These are phyloP conservation scores for Cariama cristata DNA, from an alignment of 2,113 vertebrate genomes.

Conservation along the genomic window DNA sequence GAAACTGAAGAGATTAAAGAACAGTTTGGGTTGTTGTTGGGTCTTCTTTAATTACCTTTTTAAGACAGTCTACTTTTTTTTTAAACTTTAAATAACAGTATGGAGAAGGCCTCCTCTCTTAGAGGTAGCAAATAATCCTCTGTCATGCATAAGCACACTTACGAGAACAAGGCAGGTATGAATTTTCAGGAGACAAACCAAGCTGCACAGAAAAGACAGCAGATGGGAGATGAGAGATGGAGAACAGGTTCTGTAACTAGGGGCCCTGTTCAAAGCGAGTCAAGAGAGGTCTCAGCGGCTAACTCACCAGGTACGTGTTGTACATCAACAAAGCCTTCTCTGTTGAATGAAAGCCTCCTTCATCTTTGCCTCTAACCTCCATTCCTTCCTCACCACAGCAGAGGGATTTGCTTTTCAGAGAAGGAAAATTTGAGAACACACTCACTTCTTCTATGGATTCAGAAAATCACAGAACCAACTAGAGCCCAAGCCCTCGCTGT, in stretches of 20 bases:
- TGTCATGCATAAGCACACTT: neutral
- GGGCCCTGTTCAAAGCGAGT: conserved; percentile 53
- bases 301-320: conserved; percentile 31
- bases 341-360: conserved; percentile 62
- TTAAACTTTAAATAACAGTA: conserved; percentile 54
- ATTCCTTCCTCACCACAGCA: conserved; percentile 60
- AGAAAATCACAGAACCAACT: conserved; percentile 28
- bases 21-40: conserved; percentile 52
- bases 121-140: neutral
- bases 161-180: neutral
- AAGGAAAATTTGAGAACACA: conserved; percentile 41
- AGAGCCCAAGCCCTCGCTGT: neutral
- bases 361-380: conserved; percentile 52
- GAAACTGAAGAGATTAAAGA: conserved; percentile 63
- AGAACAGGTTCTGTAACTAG: conserved; percentile 56
- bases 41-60: conserved; percentile 64
- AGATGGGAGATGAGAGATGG: conserved; percentile 2
- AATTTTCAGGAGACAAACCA: neutral
- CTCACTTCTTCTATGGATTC: conserved; percentile 37
- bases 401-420: conserved; percentile 48
- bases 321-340: conserved; percentile 57
- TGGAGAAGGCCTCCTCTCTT: neutral
- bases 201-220: neutral
- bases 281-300: conserved; percentile 47
- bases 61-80: conserved; percentile 48